Percentiles rank a stretch among this genome's conserved stretches.
phyloP scores from a whole-genome alignment of 2,113 vertebrate genomes.

The Poeciliopsis occidentalis region DNA sequence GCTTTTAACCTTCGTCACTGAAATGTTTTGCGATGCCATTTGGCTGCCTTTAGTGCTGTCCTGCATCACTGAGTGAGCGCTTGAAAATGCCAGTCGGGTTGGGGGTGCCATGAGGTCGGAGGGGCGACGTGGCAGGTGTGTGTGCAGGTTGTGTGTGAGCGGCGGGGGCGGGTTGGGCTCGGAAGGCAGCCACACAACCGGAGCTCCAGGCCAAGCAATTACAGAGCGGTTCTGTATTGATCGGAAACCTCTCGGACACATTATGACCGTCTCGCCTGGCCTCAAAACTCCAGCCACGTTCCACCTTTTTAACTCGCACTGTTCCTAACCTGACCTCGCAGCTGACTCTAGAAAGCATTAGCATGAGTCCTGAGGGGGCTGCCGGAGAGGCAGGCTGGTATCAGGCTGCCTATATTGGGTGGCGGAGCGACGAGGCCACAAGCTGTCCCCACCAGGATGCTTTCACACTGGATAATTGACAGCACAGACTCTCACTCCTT shows the following conservation, averaged over 20 bases:
- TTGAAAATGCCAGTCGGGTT: slow-evolving; percentile 9
- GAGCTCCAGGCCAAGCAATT: slow-evolving; percentile 47
- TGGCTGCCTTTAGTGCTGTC: slow-evolving; percentile 27
- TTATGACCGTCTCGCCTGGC: slow-evolving; percentile 5
- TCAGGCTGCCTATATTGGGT: slow-evolving; percentile 56
- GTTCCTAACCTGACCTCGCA: not conserved
- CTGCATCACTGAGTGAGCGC: slow-evolving; percentile 12
- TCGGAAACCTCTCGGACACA: slow-evolving; percentile 30
- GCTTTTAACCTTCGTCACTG: slow-evolving; percentile 28
- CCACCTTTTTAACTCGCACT: not conserved
- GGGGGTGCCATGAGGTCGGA: too few relatives aligned
- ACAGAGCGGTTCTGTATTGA: slow-evolving; percentile 39
- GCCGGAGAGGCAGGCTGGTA: slow-evolving; percentile 33
- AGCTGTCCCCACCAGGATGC: slow-evolving; percentile 61
- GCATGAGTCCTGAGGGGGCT: slow-evolving; percentile 24
- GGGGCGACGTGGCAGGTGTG: not conserved
- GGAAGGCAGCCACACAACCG: slow-evolving; percentile 23
- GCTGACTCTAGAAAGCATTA: slow-evolving; percentile 34
- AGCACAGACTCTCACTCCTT: slow-evolving; percentile 66
- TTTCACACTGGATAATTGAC: slow-evolving; percentile 66
- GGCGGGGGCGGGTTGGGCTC: not conserved
- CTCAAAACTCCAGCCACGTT: slow-evolving; percentile 1
- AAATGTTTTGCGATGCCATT: slow-evolving; percentile 9
- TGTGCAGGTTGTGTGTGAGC: slow-evolving; percentile 24
- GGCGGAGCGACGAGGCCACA: slow-evolving; percentile 39